Percentiles rank a stretch among this genome's conserved stretches.
Conservation (phyloP, 2,113 vertebrate genomes). For the Podocnemis expansa region DNA sequence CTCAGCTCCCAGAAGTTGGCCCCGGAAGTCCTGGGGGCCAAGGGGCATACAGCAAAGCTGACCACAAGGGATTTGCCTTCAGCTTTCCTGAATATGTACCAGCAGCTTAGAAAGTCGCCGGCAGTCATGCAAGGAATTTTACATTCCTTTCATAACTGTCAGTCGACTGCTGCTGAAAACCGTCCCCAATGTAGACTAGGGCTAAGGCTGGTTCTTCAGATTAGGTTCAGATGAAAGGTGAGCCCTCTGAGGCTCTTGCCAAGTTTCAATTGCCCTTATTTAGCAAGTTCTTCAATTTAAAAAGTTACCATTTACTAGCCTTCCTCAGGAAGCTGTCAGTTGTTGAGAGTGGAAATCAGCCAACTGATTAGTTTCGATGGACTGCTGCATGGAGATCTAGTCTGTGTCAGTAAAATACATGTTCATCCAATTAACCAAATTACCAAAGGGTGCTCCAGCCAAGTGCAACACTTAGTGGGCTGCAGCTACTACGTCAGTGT, state of each 20-base stretch:
- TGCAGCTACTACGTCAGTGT: slow-evolving; percentile 9
- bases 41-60: too few relatives aligned
- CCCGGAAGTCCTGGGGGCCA: too few relatives aligned
- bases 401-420: slow-evolving; percentile 51
- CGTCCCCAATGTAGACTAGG: too few relatives aligned
- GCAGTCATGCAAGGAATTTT: too few relatives aligned
- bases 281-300: slow-evolving; percentile 40
- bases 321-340: slow-evolving; percentile 39
- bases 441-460: slow-evolving; percentile 43
- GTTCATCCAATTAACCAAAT: slow-evolving; percentile 74
- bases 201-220: neutral
- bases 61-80: too few relatives aligned
- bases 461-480: slow-evolving; percentile 54
- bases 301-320: slow-evolving; percentile 53
- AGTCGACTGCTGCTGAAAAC: too few relatives aligned
- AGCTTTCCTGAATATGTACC: too few relatives aligned
- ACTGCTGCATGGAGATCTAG: slow-evolving; percentile 48
- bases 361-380: slow-evolving; percentile 71
- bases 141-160: too few relatives aligned
- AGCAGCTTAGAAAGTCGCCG: too few relatives aligned
- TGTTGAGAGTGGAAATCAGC: slow-evolving; percentile 36
- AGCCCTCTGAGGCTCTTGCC: slow-evolving; percentile 20
- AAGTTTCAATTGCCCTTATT: slow-evolving; percentile 26
- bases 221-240: neutral
- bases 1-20: too few relatives aligned